These are phyloP conservation scores for Tipula unca DNA, from an alignment of 2,888 invertebrate genomes.

Conservation along the genomic window DNA sequence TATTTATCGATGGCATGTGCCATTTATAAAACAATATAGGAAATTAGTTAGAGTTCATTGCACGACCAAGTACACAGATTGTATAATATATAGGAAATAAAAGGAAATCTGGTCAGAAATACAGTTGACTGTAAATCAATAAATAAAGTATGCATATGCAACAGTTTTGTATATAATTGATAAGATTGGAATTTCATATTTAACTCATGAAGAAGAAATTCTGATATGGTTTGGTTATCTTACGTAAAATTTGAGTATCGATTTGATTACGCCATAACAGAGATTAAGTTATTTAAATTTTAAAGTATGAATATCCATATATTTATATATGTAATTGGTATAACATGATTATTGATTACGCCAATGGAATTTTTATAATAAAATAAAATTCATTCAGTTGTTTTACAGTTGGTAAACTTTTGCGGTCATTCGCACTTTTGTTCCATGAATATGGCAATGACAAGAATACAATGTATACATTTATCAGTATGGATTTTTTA, in stretches of 20 bases:
- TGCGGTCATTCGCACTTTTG: no score
- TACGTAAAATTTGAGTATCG: not conserved
- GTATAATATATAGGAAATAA: not conserved
- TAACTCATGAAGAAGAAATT: not conserved
- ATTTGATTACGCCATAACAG: no score
- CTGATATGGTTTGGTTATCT: not conserved
- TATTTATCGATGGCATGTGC: not conserved
- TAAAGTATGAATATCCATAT: no score
- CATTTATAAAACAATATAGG: not conserved
- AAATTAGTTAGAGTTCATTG: not conserved
- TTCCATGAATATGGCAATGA: no score
- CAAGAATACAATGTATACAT: no score
- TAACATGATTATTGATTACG: no score
- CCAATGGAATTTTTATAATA: no score
- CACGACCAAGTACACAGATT: not conserved
- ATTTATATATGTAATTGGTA: no score
- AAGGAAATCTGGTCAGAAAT: not conserved
- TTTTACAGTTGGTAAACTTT: no score
- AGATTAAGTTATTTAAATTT: no score
- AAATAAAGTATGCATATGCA: not conserved
- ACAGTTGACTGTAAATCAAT: not conserved
- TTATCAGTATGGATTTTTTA: no score
- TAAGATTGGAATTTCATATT: not conserved
- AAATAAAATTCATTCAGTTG: no score
- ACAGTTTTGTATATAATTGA: not conserved